Evolutionary conservation across 2,888 invertebrate species (phyloP), one percentile per base, ranked within the genome.

Genomic region (Cynaeus angustus): DNA sequence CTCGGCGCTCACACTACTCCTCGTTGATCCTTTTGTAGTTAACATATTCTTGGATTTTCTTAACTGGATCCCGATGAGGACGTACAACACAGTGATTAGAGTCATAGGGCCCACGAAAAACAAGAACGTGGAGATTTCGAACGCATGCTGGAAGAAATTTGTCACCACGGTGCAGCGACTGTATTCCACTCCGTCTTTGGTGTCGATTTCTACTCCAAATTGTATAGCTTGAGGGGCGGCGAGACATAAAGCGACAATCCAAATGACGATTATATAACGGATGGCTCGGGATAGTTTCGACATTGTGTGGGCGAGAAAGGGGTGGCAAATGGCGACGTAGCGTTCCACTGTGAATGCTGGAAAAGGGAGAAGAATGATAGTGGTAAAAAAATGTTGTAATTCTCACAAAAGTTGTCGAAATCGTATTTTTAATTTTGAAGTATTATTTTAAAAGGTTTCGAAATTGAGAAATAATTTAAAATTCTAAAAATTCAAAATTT

Each of bases 31-130:
- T 9, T 73, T 48, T 55, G 73, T 71, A n/a, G 71, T 66, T 7
- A 50, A 12, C 9, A 91, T 84, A 72, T 89, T 85, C 12, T 89
- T 85, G 33, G 92, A 91, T 46, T 90, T 88, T 59, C 91, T 88
- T 73, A 94, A 85, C 82, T 92, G 92, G 52, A 92, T 83, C 0
- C 92, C 93, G 78, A 94, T 93, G 72, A 93, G 86, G 59, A 92
- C 89, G 81, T 96, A 96, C 74, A 96, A 86, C 68, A 94, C 92
- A 16, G 92, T 91, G 80, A 96, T 95, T 71, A 95, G 87, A 16
- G 92, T 92, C 94, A 96, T 95, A 1, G 96, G 96, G 43, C 92
- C 90, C 33, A 94, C 90, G 82, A 96, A 96, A 85, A 96, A 95
- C 78, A 95, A 86, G 81, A 92, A 91, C 76, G 91, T 91, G 10